Evolutionary conservation across 2,888 invertebrate genomes (phyloP).

Genomic region (Branchellion lobata): DNA sequence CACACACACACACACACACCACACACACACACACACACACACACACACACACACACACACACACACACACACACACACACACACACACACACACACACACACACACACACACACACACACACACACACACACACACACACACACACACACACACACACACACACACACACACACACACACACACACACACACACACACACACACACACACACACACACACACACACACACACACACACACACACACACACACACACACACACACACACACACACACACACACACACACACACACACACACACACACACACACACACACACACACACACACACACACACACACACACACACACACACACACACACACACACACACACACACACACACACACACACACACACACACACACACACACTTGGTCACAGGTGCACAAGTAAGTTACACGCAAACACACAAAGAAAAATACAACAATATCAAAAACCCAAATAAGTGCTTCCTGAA

Average conservation of each 20-base stretch:
- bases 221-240: not conserved
- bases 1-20: conserved; percentile 45
- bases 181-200: too few species aligned
- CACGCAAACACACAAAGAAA: conserved; percentile 3
- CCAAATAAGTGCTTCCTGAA: too few species aligned
- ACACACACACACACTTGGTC: conserved; percentile 45
- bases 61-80: conserved; percentile 45
- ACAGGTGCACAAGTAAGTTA: conserved; percentile 34
- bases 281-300: conserved; percentile 44
- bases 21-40: conserved; percentile 46
- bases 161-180: too few species aligned
- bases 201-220: too few species aligned
- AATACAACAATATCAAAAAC: not conserved
- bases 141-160: too few species aligned
- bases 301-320: conserved; percentile 42
- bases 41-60: conserved; percentile 46
- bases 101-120: conserved; percentile 46
- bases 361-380: conserved; percentile 45
- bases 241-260: conserved; percentile 34
- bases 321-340: conserved; percentile 41
- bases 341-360: conserved; percentile 44
- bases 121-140: conserved; percentile 28
- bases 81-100: conserved; percentile 45
- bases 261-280: conserved; percentile 45
- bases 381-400: conserved; percentile 46